phyloP scores from a whole-genome alignment of 2,888 invertebrate genomes.

The Schizaphis graminum region DNA sequence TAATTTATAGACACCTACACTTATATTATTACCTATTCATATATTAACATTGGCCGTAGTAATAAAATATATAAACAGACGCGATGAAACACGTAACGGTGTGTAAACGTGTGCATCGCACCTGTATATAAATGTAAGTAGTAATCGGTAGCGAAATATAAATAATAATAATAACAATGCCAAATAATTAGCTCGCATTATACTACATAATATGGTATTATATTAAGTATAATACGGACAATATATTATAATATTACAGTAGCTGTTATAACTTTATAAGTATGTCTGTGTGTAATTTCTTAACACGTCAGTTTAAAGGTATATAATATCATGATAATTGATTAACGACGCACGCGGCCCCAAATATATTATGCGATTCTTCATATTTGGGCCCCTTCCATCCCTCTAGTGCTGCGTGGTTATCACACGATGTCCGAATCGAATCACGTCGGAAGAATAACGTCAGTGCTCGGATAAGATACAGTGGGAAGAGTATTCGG shows the following conservation, averaged over 20 bases:
- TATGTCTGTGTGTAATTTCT: background rate
- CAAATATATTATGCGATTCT: background rate
- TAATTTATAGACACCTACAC: background rate
- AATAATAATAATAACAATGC: background rate
- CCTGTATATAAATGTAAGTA: background rate
- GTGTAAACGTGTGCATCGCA: background rate
- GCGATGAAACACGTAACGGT: background rate
- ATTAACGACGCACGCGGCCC: background rate
- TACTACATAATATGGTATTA: background rate
- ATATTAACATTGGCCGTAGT: background rate
- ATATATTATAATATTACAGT: background rate
- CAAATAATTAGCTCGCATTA: conserved; percentile 23
- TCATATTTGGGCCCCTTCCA: background rate
- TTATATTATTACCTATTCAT: background rate
- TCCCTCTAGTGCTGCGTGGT: background rate
- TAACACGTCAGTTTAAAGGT: background rate
- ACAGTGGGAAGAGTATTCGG: conserved; percentile 2
- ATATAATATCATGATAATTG: background rate
- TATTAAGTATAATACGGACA: background rate
- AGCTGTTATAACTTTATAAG: background rate
- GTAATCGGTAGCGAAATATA: background rate
- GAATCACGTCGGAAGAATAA: conserved; percentile 10
- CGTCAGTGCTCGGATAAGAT: background rate
- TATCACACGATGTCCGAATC: conserved; percentile 39
- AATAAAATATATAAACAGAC: background rate